These are phyloP conservation scores for Acronicta aceris DNA, from an alignment of 2,888 invertebrate genomes.

Conservation along the genomic window DNA sequence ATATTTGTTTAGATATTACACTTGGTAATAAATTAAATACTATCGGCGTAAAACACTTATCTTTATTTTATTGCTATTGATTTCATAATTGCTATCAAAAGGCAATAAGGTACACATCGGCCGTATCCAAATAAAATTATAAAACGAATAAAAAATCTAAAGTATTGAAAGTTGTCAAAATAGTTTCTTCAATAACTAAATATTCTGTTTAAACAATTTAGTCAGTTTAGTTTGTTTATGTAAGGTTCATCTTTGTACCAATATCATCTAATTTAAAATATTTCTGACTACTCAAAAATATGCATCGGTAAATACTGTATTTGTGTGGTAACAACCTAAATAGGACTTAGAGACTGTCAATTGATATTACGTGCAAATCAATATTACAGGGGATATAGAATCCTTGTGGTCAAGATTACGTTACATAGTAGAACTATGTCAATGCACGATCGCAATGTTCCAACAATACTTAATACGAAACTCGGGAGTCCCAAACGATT, in stretches of 20 bases:
- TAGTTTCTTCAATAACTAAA: too few relatives aligned
- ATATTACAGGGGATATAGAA: slow-evolving; percentile 41
- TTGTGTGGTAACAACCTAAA: slow-evolving; percentile 13
- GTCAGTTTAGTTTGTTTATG: too few relatives aligned
- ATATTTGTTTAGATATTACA: neutral
- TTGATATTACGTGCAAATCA: slow-evolving; percentile 49
- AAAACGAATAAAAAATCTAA: too few relatives aligned
- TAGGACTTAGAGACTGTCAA: slow-evolving; percentile 21
- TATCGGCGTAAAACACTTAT: neutral
- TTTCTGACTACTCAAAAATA: too few relatives aligned
- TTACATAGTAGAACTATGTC: slow-evolving; percentile 48
- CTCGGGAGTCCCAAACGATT: neutral
- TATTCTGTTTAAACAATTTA: too few relatives aligned
- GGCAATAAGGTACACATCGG: too few relatives aligned
- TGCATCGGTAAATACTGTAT: too few relatives aligned
- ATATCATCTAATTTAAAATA: too few relatives aligned
- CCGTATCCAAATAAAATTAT: too few relatives aligned
- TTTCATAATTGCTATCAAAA: slow-evolving; percentile 1
- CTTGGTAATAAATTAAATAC: neutral
- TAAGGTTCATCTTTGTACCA: too few relatives aligned
- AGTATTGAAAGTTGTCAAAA: too few relatives aligned
- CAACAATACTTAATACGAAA: neutral
- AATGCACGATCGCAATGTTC: slow-evolving; percentile 9
- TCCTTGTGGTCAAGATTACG: slow-evolving; percentile 54
- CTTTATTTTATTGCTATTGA: neutral